Percentiles rank a stretch among this genome's conserved stretches.
phyloP scores from a whole-genome alignment of 2,113 vertebrate genomes.

The Macrotis lagotis region DNA sequence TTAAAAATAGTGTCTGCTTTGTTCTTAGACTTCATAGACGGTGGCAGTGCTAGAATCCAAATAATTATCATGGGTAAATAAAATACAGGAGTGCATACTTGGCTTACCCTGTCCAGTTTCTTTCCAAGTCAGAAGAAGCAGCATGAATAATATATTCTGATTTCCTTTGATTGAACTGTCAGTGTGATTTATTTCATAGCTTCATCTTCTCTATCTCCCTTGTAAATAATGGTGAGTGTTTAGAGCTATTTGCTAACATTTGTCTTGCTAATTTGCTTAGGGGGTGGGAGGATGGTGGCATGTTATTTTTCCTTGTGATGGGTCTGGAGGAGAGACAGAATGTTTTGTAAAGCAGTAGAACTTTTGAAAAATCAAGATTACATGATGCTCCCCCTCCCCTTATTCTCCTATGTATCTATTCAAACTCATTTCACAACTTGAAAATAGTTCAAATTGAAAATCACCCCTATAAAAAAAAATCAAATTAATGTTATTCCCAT shows the following conservation, averaged over 20 bases:
- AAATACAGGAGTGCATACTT: slow-evolving; percentile 51
- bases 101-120: slow-evolving; percentile 67
- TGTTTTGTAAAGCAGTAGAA: not conserved
- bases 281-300: slow-evolving; percentile 40
- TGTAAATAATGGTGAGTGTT: slow-evolving; percentile 69
- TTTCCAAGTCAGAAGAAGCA: slow-evolving; percentile 65
- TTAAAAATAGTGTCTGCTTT: slow-evolving; percentile 18
- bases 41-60: slow-evolving; percentile 28
- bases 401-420: slow-evolving; percentile 58
- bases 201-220: slow-evolving; percentile 61
- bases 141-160: slow-evolving; percentile 77
- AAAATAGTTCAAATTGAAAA: slow-evolving; percentile 75
- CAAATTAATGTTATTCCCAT: slow-evolving; percentile 66
- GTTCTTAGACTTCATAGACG: slow-evolving; percentile 40
- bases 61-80: slow-evolving; percentile 63
- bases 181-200: slow-evolving; percentile 74
- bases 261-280: slow-evolving; percentile 77
- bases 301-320: slow-evolving; percentile 58
- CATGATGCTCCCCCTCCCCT: slow-evolving; percentile 2
- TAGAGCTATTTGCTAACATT: slow-evolving; percentile 69
- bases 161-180: slow-evolving; percentile 79
- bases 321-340: slow-evolving; percentile 18
- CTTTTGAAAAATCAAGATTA: slow-evolving; percentile 64
- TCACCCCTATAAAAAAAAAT: slow-evolving; percentile 61
- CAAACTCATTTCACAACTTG: slow-evolving; percentile 69